Percentiles rank a stretch among this genome's conserved stretches.
Evolutionary conservation across 2,797 vertebrate genomes (phyloP).

Genomic region (Squalus acanthias): DNA sequence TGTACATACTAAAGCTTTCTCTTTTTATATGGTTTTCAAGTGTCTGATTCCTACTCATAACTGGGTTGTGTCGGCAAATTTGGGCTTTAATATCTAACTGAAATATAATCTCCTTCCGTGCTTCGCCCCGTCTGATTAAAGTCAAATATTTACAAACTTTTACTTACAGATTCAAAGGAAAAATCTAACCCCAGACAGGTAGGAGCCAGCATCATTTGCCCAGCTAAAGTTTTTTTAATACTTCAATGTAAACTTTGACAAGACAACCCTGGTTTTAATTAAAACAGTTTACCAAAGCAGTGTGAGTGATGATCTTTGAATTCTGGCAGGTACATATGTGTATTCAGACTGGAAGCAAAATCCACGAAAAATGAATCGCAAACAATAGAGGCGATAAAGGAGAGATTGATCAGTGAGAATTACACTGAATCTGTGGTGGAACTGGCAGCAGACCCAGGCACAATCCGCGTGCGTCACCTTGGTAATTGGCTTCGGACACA

Average conservation of each 20-base stretch:
- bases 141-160: neutral
- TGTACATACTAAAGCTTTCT: neutral
- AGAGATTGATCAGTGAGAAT: neutral
- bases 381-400: neutral
- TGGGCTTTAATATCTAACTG: neutral
- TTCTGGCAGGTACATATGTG: neutral
- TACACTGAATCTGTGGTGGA: neutral
- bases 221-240: neutral
- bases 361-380: neutral
- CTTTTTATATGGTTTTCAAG: neutral
- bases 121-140: neutral
- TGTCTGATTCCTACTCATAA: neutral
- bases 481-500: neutral
- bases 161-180: neutral
- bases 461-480: neutral
- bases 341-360: neutral
- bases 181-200: neutral
- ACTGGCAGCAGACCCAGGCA: neutral
- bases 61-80: too few relatives aligned
- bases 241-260: neutral
- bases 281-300: neutral
- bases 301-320: neutral
- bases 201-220: neutral
- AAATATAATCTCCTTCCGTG: neutral
- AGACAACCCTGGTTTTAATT: neutral